Evolutionary conservation across 2,797 vertebrate species (phyloP), one percentile per base, ranked within the genome.

Genomic region (Paratrypauchen microcephalus): DNA sequence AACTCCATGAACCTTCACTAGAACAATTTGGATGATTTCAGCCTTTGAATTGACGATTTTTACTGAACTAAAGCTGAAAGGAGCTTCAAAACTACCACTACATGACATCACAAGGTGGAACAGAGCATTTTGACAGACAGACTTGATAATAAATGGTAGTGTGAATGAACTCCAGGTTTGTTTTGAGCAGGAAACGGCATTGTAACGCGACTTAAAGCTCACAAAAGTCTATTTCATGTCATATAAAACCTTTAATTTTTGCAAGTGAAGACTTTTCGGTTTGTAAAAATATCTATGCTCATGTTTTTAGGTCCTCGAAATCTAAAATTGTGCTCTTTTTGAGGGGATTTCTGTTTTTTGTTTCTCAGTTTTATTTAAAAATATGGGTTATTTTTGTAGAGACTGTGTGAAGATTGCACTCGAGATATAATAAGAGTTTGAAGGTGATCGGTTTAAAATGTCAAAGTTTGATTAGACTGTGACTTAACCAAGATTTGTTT

Each of bases 391-490:
- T 84, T 72, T 61, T 28, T 56, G 48, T 78, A 63, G 81, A 80
- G 70, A 80, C 63, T 69, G 72, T 82, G 71, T 77, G n/a, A 72
- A 80, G 54, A 60, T 82, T 89, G 83, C 89, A 87, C 82, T 88
- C 78, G 28, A 32, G 68, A 47, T 88, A 81, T 84, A 82, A 83
- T 72, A 54, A n/a, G 76, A 76, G 71, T 81, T 78, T 80, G 65
- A 72, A 79, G 23, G 55, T 64, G 61, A 64, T 36, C 18, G 21
- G 52, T 55, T 70, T 61, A 8, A 32, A 9, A 74, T 68, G 41
- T 78, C 48, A 52, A 56, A 56, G 55, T 73, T 78, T 75, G 70
- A 55, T 66, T 24, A 52, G 70, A 47, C 70, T 63, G 54, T 66
- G 67, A 76, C 50, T 24, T n/a, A 21, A 76, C 39, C 63, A 65